Evolutionary conservation across 1,140 invertebrate genomes (phyloP), one percentile per base, ranked within the genome.

Genomic region (Drosophila rufa): DNA sequence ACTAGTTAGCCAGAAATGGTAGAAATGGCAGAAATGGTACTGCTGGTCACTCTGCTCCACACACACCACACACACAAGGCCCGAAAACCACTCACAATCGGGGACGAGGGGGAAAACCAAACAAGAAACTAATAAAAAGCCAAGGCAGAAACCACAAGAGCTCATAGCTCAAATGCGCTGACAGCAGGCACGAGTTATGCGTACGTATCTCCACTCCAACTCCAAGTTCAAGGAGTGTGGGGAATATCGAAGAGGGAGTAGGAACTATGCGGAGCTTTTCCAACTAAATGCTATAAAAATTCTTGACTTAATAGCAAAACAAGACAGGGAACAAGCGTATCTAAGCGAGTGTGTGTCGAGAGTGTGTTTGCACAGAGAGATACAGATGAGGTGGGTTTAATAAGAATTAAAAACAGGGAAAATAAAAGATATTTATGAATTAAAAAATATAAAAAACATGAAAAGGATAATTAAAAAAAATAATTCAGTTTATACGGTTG

Each of bases 281-380:
- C 85, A 89, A 89, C 85, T 90, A 89, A 89, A 89, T 89, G 85
- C 85, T 90, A 89, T 89, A 90, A 90, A 89, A 89, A 89, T 89
- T 90, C 85, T 89, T 89, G 85, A 90, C 85, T 89, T 89, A 89
- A 89, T 89, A 90, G 85, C 78, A 90, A 90, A 85, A 89, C 84
- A 89, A 89, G 85, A 89, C 81, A 89, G 75, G 73, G 78, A 89
- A 89, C 84, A 89, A 70, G 67, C 62, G 40, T 55, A 55, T 45
- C 62, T 55, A 55, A 15, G 30, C 40, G 67, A 69, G 59, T 45
- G 46, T 17, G 50, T 36, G 30, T 38, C 27, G 15, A 46, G 71
- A 81, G 38, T 53, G 51, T 58, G 75, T 61, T 48, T 57, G 67
- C 38, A 14, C 11, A 47, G n/a, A 36, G n/a, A 36, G 36, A 4